phyloP scores from a whole-genome alignment of 2,113 vertebrate genomes.

The Eurypyga helias region DNA sequence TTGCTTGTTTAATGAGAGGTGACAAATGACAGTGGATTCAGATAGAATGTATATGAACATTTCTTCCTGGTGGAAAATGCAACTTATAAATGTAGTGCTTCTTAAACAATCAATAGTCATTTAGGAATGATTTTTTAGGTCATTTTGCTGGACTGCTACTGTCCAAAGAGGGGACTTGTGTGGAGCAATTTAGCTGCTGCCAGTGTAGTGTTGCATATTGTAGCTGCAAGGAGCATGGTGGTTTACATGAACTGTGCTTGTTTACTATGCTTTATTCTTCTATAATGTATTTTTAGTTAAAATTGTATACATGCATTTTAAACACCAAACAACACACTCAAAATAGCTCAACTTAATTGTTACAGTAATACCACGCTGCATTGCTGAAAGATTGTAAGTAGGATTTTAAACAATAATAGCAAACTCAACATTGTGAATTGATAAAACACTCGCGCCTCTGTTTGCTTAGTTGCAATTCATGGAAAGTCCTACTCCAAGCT shows the following conservation, averaged over 20 bases:
- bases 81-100: background rate
- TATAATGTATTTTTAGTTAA: background rate
- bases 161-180: background rate
- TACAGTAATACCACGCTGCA: background rate
- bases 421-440: background rate
- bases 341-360: background rate
- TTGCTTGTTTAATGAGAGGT: background rate
- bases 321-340: background rate
- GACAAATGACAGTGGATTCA: background rate
- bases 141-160: background rate
- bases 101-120: background rate
- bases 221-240: background rate
- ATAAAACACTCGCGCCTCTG: background rate
- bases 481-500: background rate
- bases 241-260: background rate
- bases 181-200: background rate
- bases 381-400: background rate
- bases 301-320: background rate
- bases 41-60: background rate
- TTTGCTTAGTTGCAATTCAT: background rate
- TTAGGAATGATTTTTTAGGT: background rate
- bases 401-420: background rate
- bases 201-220: background rate
- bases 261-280: background rate
- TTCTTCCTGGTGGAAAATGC: background rate